phyloP scores from a whole-genome alignment of 2,888 invertebrate species.

The Corythucha ciliata region DNA sequence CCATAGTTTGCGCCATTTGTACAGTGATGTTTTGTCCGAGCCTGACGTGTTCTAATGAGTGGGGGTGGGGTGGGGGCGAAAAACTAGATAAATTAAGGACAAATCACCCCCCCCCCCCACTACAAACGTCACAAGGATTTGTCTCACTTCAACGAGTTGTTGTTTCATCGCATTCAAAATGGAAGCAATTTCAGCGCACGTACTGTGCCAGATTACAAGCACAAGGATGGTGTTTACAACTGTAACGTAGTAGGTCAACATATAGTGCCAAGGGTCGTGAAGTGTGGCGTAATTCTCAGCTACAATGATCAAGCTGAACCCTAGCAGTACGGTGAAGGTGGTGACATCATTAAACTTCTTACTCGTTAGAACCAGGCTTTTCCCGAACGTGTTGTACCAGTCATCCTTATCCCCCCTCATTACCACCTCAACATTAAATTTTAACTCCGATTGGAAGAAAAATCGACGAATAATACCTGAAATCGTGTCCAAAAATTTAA shows the following conservation, averaged over 20 bases:
- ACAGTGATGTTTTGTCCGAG: constrained; percentile 10
- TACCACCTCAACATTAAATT: too few species aligned
- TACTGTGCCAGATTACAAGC: constrained; percentile 17
- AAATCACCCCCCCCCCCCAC: too few species aligned
- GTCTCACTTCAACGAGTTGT: constrained; percentile 14
- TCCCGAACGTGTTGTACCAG: too few species aligned
- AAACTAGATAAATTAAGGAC: too few species aligned
- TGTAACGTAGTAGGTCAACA: constrained; percentile 24
- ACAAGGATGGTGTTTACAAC: constrained; percentile 18
- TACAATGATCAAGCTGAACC: constrained; percentile 6
- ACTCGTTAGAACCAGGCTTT: too few species aligned
- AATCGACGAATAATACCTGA: too few species aligned
- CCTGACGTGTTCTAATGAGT: too few species aligned
- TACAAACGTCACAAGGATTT: too few species aligned
- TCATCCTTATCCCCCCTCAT: too few species aligned
- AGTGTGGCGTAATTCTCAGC: constrained; percentile 25
- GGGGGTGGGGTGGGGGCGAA: too few species aligned
- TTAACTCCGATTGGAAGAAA: too few species aligned
- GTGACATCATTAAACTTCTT: too few species aligned
- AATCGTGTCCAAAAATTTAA: constrained; percentile 25
- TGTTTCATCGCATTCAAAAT: constrained; percentile 13
- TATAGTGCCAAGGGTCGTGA: constrained; percentile 22
- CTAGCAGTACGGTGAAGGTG: constrained; percentile 7
- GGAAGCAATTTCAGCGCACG: constrained; percentile 19
- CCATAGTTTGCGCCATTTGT: constrained; percentile 24